Evolutionary conservation across 2,113 vertebrate genomes (phyloP).

Genomic region (Lynx canadensis): DNA sequence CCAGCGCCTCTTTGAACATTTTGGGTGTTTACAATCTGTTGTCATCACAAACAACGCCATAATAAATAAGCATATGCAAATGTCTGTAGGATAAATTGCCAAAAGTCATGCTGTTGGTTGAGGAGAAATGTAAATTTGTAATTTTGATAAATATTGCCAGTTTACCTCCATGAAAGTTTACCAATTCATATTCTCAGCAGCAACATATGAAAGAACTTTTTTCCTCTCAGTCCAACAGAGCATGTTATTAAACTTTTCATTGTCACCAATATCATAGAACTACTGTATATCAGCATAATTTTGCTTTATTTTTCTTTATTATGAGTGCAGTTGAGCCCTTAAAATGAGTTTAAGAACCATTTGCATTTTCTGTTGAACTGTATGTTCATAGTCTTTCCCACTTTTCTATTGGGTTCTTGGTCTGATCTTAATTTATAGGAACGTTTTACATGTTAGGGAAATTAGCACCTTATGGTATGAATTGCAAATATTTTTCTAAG

Average conservation of each 20-base stretch:
- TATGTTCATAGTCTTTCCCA: background rate
- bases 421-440: background rate
- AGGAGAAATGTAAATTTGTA: background rate
- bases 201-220: background rate
- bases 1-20: background rate
- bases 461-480: background rate
- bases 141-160: conserved; percentile 17
- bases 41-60: background rate
- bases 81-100: background rate
- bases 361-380: background rate
- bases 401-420: background rate
- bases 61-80: conserved; percentile 6
- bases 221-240: background rate
- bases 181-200: background rate
- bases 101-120: background rate
- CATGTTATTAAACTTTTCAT: conserved; percentile 4
- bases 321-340: background rate
- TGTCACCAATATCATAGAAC: background rate
- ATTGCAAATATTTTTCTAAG: conserved; percentile 22
- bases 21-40: background rate
- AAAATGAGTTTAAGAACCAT: background rate
- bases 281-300: background rate
- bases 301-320: conserved; percentile 7
- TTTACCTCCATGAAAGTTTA: background rate
- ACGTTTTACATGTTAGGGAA: background rate